Evolutionary conservation across 1,140 invertebrate species (phyloP), one percentile per base, ranked within the genome.

Genomic region (Drosophila nikananu): DNA sequence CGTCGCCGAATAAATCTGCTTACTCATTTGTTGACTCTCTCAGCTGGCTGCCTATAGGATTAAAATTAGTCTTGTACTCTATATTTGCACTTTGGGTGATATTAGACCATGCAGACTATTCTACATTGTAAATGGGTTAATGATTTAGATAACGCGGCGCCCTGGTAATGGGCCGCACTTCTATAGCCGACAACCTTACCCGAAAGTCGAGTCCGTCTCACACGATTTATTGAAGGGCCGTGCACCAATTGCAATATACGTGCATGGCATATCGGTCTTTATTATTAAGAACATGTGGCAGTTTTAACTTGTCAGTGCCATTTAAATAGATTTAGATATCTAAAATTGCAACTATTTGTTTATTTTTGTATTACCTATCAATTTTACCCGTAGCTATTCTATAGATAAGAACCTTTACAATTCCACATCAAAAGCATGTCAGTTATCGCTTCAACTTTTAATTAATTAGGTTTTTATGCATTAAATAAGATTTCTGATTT

Each of bases 11-110:
- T 35, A 32, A 76, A 71, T 23, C 37, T 61, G 81, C 54, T 77
- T 84, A 73, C 42, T 84, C 73, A 81, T 81, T 73, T 67, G 60
- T 63, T 80, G 44, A 64, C 48, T 64, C 68, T 60, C 41, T 13
- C 61, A 49, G 21, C 42, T 44, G 62, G 32, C 44, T 37, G 25
- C 46, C 58, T 61, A 42, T 49, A 58, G 27, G 42, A 61, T 44
- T 74, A 82, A 42, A 68, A 61, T 77, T 66, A 76, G 72, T 44
- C 19, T 27, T 41, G 23, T 35, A 44, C 71, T 73, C 71, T 73
- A 61, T 52, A 61, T 73, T 73, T 73, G 67, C 55, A 73, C 23
- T 23, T 17, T 17, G 30, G 21, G 42, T 61, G 44, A 32, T 61
- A 73, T 73, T 73, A 37, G 54, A 61, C 17, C 35, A 51, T 30